Conservation (phyloP, 2,113 vertebrate species). For the Hippocampus mohnikei region DNA sequence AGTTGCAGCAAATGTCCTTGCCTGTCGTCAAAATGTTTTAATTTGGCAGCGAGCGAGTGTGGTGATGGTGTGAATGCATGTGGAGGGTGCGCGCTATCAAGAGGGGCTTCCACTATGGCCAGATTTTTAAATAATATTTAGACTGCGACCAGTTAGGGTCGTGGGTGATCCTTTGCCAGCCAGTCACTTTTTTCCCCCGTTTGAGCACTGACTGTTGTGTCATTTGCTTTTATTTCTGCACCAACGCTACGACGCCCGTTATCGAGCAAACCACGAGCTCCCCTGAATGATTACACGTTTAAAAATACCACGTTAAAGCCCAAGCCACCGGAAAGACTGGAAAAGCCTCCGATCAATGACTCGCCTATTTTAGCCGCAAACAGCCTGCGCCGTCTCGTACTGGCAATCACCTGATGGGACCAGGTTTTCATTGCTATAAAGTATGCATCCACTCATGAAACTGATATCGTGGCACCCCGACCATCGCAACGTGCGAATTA, state of each 20-base stretch:
- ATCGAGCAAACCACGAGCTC: neutral
- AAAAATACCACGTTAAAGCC: neutral
- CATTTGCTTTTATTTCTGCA: too few relatives aligned
- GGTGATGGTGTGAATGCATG: neutral
- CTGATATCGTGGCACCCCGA: conserved; percentile 10
- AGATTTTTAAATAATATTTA: too few relatives aligned
- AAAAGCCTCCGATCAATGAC: conserved; percentile 1
- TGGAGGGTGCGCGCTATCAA: too few relatives aligned
- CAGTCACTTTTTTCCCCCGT: too few relatives aligned
- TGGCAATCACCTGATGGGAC: conserved; percentile 16
- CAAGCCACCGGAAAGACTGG: neutral
- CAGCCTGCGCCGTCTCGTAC: conserved; percentile 5
- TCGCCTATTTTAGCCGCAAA: conserved; percentile 2
- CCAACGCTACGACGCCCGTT: too few relatives aligned
- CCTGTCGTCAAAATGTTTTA: neutral
- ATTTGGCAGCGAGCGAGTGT: neutral
- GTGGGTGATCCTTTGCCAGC: too few relatives aligned
- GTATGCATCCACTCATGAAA: conserved; percentile 6
- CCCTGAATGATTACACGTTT: neutral
- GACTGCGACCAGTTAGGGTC: too few relatives aligned
- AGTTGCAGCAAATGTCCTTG: conserved; percentile 8
- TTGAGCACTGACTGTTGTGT: too few relatives aligned
- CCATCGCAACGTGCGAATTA: conserved; percentile 7
- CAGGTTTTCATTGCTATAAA: conserved; percentile 14
- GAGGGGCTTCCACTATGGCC: too few relatives aligned